phyloP scores from a whole-genome alignment of 2,888 invertebrate genomes.

The Clitarchus hookeri region DNA sequence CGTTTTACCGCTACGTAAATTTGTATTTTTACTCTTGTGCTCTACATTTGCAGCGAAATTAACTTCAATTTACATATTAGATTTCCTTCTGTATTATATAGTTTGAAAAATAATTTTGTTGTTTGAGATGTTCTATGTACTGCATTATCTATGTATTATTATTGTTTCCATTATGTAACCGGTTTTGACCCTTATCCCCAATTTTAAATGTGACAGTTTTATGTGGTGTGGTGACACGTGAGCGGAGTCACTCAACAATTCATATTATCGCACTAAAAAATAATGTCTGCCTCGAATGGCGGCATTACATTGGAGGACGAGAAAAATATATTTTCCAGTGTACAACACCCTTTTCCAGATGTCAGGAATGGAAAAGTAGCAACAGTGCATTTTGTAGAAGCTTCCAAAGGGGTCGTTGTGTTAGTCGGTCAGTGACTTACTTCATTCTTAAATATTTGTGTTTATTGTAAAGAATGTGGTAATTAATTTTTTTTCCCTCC shows the following conservation, averaged over 20 bases:
- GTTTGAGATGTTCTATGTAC: too few species aligned
- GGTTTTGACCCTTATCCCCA: too few species aligned
- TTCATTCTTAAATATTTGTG: slow-evolving; percentile 27
- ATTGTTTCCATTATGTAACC: too few species aligned
- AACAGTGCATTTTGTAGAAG: slow-evolving; percentile 64
- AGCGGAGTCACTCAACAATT: slow-evolving; percentile 66
- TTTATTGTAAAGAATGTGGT: slow-evolving; percentile 23
- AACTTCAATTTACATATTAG: too few species aligned
- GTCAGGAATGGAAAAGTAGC: slow-evolving; percentile 63
- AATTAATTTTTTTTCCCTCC: slow-evolving; percentile 21
- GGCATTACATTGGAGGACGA: slow-evolving; percentile 30
- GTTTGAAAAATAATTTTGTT: too few species aligned
- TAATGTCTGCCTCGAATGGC: slow-evolving; percentile 41
- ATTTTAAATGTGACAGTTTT: too few species aligned
- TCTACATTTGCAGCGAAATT: too few species aligned
- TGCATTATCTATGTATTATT: too few species aligned
- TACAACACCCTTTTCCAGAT: slow-evolving; percentile 57
- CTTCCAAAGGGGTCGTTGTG: slow-evolving; percentile 64
- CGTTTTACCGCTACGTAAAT: too few species aligned
- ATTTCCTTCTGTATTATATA: too few species aligned
- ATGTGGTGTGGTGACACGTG: not conserved
- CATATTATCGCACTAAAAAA: slow-evolving; percentile 71
- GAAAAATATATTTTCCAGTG: slow-evolving; percentile 44
- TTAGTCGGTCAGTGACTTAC: slow-evolving; percentile 63
- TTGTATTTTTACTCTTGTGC: too few species aligned